Evolutionary conservation across 2,797 vertebrate genomes (phyloP).

Genomic region (Xenops minutus): DNA sequence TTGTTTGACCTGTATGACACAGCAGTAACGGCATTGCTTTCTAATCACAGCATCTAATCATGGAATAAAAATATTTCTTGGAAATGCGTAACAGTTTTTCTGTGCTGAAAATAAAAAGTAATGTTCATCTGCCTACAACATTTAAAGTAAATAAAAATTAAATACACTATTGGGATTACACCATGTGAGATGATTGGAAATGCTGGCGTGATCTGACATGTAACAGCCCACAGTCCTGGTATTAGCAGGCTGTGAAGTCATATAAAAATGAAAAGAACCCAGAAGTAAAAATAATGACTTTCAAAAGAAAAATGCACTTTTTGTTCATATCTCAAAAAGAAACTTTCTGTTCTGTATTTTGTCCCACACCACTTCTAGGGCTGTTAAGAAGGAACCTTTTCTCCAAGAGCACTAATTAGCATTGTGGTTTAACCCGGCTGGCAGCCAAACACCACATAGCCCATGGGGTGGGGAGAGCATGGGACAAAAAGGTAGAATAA

Average conservation of each 20-base stretch:
- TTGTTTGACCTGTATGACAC: background rate
- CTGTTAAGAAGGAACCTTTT: background rate
- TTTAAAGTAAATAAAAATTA: conserved; percentile 24
- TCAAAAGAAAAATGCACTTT: background rate
- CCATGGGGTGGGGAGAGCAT: background rate
- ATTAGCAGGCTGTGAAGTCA: background rate
- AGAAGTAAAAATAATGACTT: background rate
- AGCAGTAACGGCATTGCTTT: background rate
- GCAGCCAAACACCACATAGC: background rate
- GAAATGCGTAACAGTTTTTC: background rate
- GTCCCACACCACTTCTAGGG: background rate
- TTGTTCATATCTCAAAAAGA: background rate
- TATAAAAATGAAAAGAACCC: background rate
- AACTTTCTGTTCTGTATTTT: background rate
- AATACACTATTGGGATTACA: background rate
- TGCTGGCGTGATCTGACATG: background rate
- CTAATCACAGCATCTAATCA: background rate
- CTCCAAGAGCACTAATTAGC: background rate
- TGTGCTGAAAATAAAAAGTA: background rate
- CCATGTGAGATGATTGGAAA: background rate
- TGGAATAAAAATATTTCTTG: background rate
- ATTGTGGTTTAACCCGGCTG: background rate
- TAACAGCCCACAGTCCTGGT: background rate
- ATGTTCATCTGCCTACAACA: background rate
- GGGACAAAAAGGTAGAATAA: background rate